Conservation (phyloP, 2,888 invertebrate genomes). For the Leptothorax acervorum region DNA sequence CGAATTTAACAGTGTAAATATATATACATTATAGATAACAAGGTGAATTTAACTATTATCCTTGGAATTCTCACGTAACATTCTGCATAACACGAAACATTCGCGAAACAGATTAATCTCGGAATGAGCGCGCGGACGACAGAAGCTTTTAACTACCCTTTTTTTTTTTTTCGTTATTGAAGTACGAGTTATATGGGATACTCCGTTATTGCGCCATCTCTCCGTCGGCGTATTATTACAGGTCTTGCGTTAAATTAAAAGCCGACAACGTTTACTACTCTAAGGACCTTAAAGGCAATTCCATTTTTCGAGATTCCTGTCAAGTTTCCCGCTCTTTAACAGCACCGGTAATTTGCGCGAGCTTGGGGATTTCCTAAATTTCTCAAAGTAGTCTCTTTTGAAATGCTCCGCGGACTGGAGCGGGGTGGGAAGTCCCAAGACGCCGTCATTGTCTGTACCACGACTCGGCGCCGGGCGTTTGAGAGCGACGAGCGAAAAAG, state of each 20-base stretch:
- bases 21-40: too few species aligned
- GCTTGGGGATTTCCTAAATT: slow-evolving; percentile 14
- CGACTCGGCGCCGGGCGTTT: neutral
- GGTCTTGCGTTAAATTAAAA: slow-evolving; percentile 14
- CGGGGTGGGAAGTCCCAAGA: neutral
- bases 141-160: neutral
- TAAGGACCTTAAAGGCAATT: neutral
- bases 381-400: slow-evolving; percentile 13
- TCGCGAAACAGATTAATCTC: slow-evolving; percentile 20
- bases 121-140: neutral
- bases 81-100: neutral
- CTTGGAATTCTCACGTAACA: neutral
- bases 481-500: slow-evolving; percentile 20
- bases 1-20: too few species aligned
- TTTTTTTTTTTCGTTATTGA: neutral
- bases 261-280: neutral
- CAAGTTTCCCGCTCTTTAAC: slow-evolving; percentile 21
- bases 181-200: neutral
- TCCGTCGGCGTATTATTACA: neutral
- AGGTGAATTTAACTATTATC: neutral
- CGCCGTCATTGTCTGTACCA: slow-evolving; percentile 10
- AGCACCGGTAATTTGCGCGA: slow-evolving; percentile 19
- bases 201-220: neutral
- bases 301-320: slow-evolving; percentile 29
- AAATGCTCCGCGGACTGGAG: neutral